phyloP scores from a whole-genome alignment of 30 jellyfish, hydroid and myxozoan species.

The Turritopsis rubra region DNA sequence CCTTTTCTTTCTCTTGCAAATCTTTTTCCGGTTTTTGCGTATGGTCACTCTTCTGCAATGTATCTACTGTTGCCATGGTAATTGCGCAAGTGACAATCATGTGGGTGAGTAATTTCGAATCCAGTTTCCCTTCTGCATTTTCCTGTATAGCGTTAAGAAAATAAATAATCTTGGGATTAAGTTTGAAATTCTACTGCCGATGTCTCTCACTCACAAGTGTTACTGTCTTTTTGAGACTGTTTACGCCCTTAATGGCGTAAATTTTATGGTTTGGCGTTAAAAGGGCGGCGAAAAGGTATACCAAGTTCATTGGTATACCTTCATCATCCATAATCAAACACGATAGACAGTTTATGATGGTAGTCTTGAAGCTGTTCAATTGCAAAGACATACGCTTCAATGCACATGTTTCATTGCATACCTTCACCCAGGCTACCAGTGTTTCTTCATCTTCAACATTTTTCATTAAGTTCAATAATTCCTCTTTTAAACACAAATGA shows the following conservation, averaged over 20 bases:
- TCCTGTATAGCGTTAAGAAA: background rate
- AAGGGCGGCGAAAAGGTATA: background rate
- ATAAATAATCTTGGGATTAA: background rate
- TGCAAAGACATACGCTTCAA: too few relatives aligned
- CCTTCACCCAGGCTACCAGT: constrained; percentile 70
- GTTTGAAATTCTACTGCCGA: too few relatives aligned
- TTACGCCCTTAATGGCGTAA: too few relatives aligned
- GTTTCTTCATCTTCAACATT: constrained; percentile 21
- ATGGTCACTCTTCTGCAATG: constrained; percentile 50
- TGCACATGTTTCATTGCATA: constrained; percentile 1
- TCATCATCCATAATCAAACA: too few relatives aligned
- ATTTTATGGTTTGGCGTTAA: too few relatives aligned
- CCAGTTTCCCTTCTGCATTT: background rate
- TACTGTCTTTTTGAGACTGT: too few relatives aligned
- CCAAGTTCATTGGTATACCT: too few relatives aligned
- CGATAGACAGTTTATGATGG: too few relatives aligned
- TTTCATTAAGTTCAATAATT: constrained; percentile 42
- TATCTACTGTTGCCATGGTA: constrained; percentile 30
- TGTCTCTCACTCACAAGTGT: too few relatives aligned
- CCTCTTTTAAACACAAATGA: constrained; percentile 53
- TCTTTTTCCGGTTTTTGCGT: constrained; percentile 69
- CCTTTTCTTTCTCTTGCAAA: constrained; percentile 73
- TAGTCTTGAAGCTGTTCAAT: too few relatives aligned
- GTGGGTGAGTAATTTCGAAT: background rate
- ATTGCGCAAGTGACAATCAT: constrained; percentile 16